phyloP scores from a whole-genome alignment of 1,140 invertebrate species.

The Phocides pigmalion region DNA sequence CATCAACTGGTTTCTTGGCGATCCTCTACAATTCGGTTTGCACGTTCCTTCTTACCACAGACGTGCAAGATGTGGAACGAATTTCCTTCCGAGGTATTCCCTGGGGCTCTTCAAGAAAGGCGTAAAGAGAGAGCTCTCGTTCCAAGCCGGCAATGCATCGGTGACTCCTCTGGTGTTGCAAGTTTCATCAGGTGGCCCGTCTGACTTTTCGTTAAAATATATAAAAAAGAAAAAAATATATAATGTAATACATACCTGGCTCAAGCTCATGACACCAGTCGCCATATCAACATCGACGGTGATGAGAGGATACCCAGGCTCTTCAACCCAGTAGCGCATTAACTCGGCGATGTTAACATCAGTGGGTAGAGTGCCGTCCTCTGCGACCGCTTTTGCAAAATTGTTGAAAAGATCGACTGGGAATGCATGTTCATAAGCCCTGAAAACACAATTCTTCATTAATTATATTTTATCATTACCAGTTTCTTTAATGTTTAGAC shows the following conservation, averaged over 20 bases:
- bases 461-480: neutral
- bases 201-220: no score
- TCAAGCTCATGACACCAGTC: constrained; percentile 67
- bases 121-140: no score
- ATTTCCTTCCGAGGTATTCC: no score
- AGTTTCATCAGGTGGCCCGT: no score
- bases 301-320: constrained; percentile 90
- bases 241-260: constrained; percentile 63
- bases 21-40: no score
- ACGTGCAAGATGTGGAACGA: no score
- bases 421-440: constrained; percentile 59
- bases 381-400: constrained; percentile 51
- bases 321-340: constrained; percentile 83
- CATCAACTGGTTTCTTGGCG: no score
- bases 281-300: constrained; percentile 80
- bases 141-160: no score
- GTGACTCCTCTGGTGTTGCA: no score
- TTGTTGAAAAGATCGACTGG: constrained; percentile 59
- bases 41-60: no score
- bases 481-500: no score
- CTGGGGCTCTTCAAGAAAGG: no score
- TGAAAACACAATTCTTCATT: constrained; percentile 40
- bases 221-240: neutral
- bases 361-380: constrained; percentile 42
- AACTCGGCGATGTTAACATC: constrained; percentile 50